Evolutionary conservation across 2,797 vertebrate species (phyloP).

Genomic region (Galagoides demidoff): DNA sequence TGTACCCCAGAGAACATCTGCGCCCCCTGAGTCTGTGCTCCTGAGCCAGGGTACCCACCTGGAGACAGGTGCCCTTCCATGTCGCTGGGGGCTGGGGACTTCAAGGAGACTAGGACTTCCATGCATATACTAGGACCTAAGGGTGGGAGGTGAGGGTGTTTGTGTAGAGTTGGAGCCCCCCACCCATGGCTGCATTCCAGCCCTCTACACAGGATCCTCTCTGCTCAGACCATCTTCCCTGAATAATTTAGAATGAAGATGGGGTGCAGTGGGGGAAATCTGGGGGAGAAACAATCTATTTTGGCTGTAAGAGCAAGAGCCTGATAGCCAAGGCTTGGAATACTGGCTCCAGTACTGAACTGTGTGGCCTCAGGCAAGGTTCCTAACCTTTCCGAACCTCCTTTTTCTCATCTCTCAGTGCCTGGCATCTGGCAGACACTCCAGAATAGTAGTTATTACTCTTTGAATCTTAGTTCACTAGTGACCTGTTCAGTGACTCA

Average conservation of each 20-base stretch:
- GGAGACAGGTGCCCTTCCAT: fast-evolving
- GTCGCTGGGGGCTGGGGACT: fast-evolving
- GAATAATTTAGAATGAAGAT: background rate
- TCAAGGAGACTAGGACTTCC: background rate
- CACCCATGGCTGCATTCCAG: background rate
- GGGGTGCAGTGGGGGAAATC: background rate
- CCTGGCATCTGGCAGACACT: background rate
- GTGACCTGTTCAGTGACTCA: background rate
- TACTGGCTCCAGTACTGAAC: background rate
- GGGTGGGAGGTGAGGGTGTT: background rate
- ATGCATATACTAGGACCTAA: background rate
- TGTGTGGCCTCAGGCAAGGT: background rate
- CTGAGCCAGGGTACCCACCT: fast-evolving
- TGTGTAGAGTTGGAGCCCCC: background rate
- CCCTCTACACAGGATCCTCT: no score
- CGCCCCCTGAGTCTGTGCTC: fast-evolving
- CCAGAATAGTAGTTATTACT: background rate
- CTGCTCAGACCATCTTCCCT: background rate
- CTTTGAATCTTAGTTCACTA: background rate
- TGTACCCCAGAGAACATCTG: background rate
- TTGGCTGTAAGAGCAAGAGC: background rate
- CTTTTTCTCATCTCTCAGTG: background rate
- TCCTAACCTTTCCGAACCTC: background rate
- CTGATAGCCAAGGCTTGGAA: background rate
- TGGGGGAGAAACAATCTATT: background rate